Evolutionary conservation across 2,797 vertebrate species (phyloP), one percentile per base, ranked within the genome.

Genomic region (Etheostoma perlongum): DNA sequence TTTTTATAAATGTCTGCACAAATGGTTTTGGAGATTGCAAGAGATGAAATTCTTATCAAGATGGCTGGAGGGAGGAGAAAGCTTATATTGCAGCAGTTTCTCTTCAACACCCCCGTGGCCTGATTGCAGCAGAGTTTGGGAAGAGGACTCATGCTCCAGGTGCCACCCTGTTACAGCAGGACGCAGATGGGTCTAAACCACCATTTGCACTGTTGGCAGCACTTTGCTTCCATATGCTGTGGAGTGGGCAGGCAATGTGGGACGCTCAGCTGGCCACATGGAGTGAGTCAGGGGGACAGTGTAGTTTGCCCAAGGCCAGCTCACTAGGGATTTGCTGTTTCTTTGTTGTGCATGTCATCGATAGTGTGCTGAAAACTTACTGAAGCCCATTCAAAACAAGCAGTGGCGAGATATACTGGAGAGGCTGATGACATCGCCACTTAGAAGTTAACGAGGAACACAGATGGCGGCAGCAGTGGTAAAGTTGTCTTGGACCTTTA

Each of bases 151-250:
- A 16, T 76, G 85, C 88, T 85, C 63, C 72, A 83, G 90, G 89
- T 91, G 87, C 84, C 83, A 70, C 80, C 61, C 70, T 76, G 81
- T 87, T 81, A 88, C 91, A 85, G 83, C 85, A 74, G 85, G 81
- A 84, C 90, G 91, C 88, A 90, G 76, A 91, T 87, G 86, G 86
- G 80, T 82, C 75, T 68, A 76, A 88, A 89, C 77, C 84, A 90
- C 85, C 88, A 92, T 93, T 93, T 94, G 83, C 79, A 89, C 89
- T 59, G 40, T 76, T 94, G 92, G 92, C 92, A 92, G 82, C 80
- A 65, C 66, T 92, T 88, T 80, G 81, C 79, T 74, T 92, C 93
- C 92, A 93, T 94, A 93, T 95, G 92, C 85, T 89, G 69, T 71
- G 72, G 80, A 89, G 86, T 84, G 86, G 83, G 71, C 78, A 80